Conservation (phyloP, 2,113 vertebrate genomes). For the Origma solitaria region DNA sequence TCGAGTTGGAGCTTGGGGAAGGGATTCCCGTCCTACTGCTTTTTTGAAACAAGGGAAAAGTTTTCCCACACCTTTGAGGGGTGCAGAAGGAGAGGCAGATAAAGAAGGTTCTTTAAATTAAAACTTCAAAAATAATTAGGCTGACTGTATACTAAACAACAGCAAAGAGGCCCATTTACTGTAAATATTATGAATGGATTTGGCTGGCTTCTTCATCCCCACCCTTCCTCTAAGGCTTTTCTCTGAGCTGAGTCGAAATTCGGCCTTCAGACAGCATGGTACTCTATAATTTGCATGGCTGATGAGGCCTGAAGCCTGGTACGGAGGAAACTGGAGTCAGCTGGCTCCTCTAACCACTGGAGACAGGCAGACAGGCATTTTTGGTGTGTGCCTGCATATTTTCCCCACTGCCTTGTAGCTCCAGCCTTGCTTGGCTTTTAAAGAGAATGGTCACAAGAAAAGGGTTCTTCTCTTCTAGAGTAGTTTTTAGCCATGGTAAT, state of each 20-base stretch:
- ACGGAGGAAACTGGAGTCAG: slow-evolving; percentile 71
- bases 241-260: slow-evolving; percentile 65
- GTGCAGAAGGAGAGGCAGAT: not conserved
- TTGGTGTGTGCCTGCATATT: slow-evolving; percentile 58
- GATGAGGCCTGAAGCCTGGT: slow-evolving; percentile 68
- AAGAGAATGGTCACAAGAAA: slow-evolving; percentile 1
- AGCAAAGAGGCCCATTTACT: slow-evolving; percentile 74
- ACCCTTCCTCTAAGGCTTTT: slow-evolving; percentile 77
- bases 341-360: slow-evolving; percentile 65
- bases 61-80: slow-evolving; percentile 40
- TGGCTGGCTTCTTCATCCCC: slow-evolving; percentile 69
- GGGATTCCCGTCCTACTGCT: slow-evolving; percentile 29
- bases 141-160: slow-evolving; percentile 64
- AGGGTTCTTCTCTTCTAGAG: not conserved
- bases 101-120: slow-evolving; percentile 27
- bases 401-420: not conserved
- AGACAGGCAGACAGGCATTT: slow-evolving; percentile 70
- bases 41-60: slow-evolving; percentile 3
- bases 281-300: slow-evolving; percentile 83
- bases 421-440: slow-evolving; percentile 11
- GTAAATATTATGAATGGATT: slow-evolving; percentile 81
- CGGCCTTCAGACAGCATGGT: slow-evolving; percentile 64
- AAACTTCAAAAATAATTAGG: slow-evolving; percentile 66
- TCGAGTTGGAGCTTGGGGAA: not conserved
- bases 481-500: slow-evolving; percentile 17